Evolutionary conservation across 2,797 vertebrate genomes (phyloP), one percentile per base, ranked within the genome.

Genomic region (Coendou prehensilis): DNA sequence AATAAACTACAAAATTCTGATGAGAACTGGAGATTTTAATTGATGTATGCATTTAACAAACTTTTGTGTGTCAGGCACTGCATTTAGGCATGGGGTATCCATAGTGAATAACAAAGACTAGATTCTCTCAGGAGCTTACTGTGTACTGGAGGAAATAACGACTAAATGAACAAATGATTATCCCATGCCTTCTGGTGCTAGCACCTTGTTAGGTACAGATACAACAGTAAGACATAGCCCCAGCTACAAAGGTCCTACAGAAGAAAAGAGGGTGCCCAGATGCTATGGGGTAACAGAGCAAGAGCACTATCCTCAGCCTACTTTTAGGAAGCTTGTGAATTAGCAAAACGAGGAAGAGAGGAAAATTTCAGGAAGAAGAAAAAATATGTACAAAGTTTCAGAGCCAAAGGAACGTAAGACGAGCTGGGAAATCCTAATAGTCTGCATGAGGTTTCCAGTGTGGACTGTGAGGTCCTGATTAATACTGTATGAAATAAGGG

Each of bases 1-100:
- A 94, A 69, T 13, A 26, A 87, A 47, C 33, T 57, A 78, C 89
- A 69, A 64, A 54, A 45, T 59, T 10, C 67, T 92, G n/a, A 86
- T 69, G 85, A 96, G 73, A 83, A 18, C 15, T 22, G 33, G 76
- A 22, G 22, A 61, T 93, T 88, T 94, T 79, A 63, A 86, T 84
- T 82, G 26, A 86, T 61, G 33, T 15, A 81, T 85, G 11, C 30
- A 81, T 41, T 79, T 67, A 79, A 81, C 67, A 33, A 61, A 73
- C n/a, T 59, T 64, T 50, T 23, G 23, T 76, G 13, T 87, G 50
- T 41, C 9, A 47, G 87, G 28, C 17, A 41, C 22, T 20, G 13
- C 59, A 15, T 7, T 63, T 75, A 41, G 47, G 23, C 22, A n/a
- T 63, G 23, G 52, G 14, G 33, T 37, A 22, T 37, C 59, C 7